These are phyloP conservation scores for Pangasius macronema DNA, from an alignment of 2,797 vertebrate species.

Conservation along the genomic window DNA sequence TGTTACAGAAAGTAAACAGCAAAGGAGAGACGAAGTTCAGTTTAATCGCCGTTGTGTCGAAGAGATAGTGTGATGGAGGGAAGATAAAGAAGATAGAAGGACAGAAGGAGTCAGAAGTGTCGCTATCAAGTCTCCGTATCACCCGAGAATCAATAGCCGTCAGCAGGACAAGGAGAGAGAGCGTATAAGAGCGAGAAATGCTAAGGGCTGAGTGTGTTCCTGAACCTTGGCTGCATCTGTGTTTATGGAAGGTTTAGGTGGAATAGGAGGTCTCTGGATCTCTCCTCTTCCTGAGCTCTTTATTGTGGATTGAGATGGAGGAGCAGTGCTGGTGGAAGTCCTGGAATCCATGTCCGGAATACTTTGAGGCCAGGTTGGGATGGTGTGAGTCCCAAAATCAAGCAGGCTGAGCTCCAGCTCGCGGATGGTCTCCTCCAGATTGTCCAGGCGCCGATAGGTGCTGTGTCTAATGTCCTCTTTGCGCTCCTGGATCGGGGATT, in stretches of 20 bases:
- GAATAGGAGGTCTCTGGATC: slow-evolving; percentile 75
- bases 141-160: not conserved
- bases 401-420: slow-evolving; percentile 88
- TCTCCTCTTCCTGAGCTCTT: slow-evolving; percentile 41
- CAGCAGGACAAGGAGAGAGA: slow-evolving; percentile 7
- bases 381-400: slow-evolving; percentile 78
- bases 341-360: not conserved
- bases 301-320: not conserved
- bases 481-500: slow-evolving; percentile 45
- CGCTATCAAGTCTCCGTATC: slow-evolving; percentile 4
- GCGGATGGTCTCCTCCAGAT: slow-evolving; percentile 89
- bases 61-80: slow-evolving; percentile 1
- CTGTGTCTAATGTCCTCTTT: slow-evolving; percentile 72
- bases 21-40: not conserved
- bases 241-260: slow-evolving; percentile 78
- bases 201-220: slow-evolving; percentile 56
- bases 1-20: slow-evolving; percentile 23
- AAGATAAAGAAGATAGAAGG: slow-evolving; percentile 6
- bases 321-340: not conserved
- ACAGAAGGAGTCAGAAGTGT: not conserved
- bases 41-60: not conserved
- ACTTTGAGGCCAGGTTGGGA: not conserved
- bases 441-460: slow-evolving; percentile 82
- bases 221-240: slow-evolving; percentile 75
- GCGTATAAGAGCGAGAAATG: slow-evolving; percentile 40